phyloP scores from a whole-genome alignment of 2,888 invertebrate genomes.

The Microctonus hyperodae region DNA sequence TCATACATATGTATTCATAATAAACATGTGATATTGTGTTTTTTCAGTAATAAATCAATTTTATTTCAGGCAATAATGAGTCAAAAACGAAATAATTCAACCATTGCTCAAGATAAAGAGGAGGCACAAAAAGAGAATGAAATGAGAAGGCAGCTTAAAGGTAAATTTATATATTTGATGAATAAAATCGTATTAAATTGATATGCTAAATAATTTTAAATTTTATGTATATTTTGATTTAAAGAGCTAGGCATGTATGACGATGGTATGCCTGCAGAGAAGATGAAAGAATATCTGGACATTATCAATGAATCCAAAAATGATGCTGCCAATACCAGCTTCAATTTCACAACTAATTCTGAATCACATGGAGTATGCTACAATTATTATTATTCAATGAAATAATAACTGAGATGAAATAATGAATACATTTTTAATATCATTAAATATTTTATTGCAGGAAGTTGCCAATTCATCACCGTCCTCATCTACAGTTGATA shows the following conservation, averaged over 20 bases:
- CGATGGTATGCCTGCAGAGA: conserved; percentile 30
- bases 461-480: neutral
- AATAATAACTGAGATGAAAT: neutral
- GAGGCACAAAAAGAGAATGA: conserved; percentile 31
- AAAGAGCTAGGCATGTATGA: conserved; percentile 47
- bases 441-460: neutral
- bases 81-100: neutral
- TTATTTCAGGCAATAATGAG: neutral
- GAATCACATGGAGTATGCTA: neutral
- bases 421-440: neutral
- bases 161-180: conserved; percentile 32
- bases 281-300: conserved; percentile 44
- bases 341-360: neutral
- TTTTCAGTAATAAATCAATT: neutral
- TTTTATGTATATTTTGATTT: neutral
- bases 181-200: too few species aligned
- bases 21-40: neutral
- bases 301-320: conserved; percentile 41
- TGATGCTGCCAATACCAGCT: neutral
- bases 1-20: neutral
- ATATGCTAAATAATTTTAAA: neutral
- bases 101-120: conserved; percentile 3
- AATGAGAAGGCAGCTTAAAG: conserved; percentile 40
- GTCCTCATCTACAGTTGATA: neutral
- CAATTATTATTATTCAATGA: neutral